These are phyloP conservation scores for Eurystomus glaucurus DNA, from an alignment of 2,797 vertebrate genomes.

Conservation along the genomic window DNA sequence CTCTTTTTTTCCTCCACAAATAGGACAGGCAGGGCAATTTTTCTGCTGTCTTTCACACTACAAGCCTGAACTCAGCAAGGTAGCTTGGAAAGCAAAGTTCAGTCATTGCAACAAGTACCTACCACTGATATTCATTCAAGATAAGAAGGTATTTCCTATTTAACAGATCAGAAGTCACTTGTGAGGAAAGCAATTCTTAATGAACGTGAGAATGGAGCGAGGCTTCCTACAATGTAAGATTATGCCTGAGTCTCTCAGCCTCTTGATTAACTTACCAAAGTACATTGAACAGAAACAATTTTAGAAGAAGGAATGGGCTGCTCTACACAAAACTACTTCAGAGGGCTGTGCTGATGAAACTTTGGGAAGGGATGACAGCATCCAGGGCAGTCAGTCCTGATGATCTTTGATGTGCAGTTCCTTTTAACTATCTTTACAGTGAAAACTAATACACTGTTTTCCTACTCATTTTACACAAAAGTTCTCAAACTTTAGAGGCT, in stretches of 20 bases:
- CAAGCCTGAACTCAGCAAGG: not conserved
- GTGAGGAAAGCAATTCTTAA: not conserved
- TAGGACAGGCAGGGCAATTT: not conserved
- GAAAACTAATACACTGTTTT: not conserved
- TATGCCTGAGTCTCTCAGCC: not conserved
- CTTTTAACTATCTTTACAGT: not conserved
- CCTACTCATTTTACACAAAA: not conserved
- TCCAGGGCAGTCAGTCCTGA: not conserved
- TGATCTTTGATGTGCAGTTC: fast-evolving
- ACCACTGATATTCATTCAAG: not conserved
- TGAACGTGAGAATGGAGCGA: not conserved
- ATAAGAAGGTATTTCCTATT: not conserved
- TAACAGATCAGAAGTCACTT: not conserved
- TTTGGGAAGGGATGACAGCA: not conserved
- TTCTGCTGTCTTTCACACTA: not conserved
- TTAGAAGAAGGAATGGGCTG: not conserved
- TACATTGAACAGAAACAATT: not conserved
- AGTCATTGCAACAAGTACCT: not conserved
- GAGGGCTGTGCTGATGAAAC: not conserved
- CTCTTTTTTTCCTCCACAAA: not conserved
- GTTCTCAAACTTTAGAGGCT: not conserved
- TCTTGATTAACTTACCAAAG: not conserved
- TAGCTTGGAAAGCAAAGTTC: not conserved
- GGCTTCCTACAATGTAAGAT: not conserved
- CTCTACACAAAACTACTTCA: not conserved